phyloP scores from a whole-genome alignment of 30 jellyfish, hydroid and myxozoan species.

The Hydra vulgaris region DNA sequence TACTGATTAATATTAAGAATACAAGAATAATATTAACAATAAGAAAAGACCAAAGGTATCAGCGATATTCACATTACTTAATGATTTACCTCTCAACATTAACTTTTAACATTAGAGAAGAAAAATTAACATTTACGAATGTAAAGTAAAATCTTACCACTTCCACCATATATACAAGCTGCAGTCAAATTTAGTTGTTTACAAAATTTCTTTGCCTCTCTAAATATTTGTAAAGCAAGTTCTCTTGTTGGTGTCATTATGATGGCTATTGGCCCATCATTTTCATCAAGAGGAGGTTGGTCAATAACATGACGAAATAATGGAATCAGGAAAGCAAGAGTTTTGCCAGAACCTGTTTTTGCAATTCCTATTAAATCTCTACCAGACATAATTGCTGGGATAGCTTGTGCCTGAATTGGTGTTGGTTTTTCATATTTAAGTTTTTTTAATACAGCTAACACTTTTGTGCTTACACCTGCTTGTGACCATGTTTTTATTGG shows the following conservation, averaged over 20 bases:
- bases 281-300: constrained; percentile 73
- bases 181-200: constrained; percentile 65
- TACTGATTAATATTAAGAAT: too few species aligned
- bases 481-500: constrained; percentile 98
- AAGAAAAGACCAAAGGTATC: too few species aligned
- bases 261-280: constrained; percentile 98
- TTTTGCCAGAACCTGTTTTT: constrained; percentile 98
- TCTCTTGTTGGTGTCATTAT: constrained; percentile 99
- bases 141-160: constrained; percentile 37
- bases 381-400: constrained; percentile 98
- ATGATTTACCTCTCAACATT: too few species aligned
- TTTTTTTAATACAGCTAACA: constrained; percentile 62
- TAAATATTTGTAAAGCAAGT: constrained; percentile 83
- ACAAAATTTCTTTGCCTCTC: constrained; percentile 76
- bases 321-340: constrained; percentile 90
- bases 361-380: constrained; percentile 99
- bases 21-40: too few species aligned
- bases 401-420: constrained; percentile 98
- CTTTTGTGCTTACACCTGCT: constrained; percentile 66
- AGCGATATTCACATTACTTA: too few species aligned
- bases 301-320: constrained; percentile 97
- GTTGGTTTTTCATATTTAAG: constrained; percentile 88
- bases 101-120: too few species aligned
- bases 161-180: constrained; percentile 96
- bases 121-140: too few species aligned